Base-by-base conservation (phyloP, 2,797 vertebrate species). In the Avahi laniger region DNA sequence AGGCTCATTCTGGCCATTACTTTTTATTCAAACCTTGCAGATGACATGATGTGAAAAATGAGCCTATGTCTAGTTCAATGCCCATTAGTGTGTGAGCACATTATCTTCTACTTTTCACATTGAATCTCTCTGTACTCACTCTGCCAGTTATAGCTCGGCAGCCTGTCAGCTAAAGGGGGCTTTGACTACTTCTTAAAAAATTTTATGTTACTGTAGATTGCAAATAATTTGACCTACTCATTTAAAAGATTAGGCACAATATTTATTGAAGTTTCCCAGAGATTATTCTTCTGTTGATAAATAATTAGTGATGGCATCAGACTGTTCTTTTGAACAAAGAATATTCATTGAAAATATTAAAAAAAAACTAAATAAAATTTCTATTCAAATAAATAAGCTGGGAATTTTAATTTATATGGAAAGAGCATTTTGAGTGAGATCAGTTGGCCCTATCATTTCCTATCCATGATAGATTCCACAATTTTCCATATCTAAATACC, bases 1-100 rank as follows among this genome's bases (percentile, higher is more conserved):
- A 98, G 99, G 99, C 99, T 99, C 99, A 99, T 99, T 99, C 99
- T 99, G 99, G 99, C 99, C 99, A 99, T 99, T 99, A 99, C 99
- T 99, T 99, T 99, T 99, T 99, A 99, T 99, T 99, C 99, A 99
- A 99, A 99, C 98, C 99, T 99, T 99, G 98, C 99, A 99, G 99
- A 99, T 99, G 99, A 99, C 99, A 99, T 99, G 99, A 99, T 99
- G 99, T 99, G 99, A 99, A 99, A 99, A 99, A 99, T 99, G 99
- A 99, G 99, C 99, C 99, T 98, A 98, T 99, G 99, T 99, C 99
- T 99, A 99, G 99, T 99, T 99, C 99, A 99, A 99, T 99, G 99
- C 99, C 99, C 99, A 99, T 99, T 99, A 99, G 99, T 99, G 99
- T 99, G 99, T 99, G 99, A 99, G 99, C 99, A 99, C 99, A 99